A percentile compares a stretch with the other conserved stretches of the same genome.
Evolutionary conservation across 2,888 invertebrate species (phyloP).

Genomic region (Baronia brevicornis): DNA sequence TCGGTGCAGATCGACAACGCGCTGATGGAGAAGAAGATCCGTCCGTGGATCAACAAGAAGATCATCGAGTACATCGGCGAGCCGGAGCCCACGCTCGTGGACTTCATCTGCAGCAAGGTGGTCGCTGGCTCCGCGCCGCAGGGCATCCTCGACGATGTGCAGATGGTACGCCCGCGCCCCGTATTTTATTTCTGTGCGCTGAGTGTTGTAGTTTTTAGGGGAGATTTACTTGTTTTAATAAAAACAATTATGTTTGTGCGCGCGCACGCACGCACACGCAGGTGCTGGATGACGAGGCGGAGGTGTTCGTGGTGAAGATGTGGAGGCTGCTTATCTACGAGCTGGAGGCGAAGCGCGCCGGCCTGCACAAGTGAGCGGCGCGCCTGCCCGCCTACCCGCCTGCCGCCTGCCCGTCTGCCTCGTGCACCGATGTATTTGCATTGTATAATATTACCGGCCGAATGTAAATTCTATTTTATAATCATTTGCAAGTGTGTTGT

Average conservation of each 20-base stretch:
- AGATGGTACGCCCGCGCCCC: slow-evolving; percentile 84
- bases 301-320: slow-evolving; percentile 99
- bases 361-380: slow-evolving; percentile 73
- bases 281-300: slow-evolving; percentile 99
- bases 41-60: slow-evolving; percentile 99
- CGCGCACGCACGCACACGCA: slow-evolving; percentile 44
- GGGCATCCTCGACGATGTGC: slow-evolving; percentile 97
- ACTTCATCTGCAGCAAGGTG: slow-evolving; percentile 99
- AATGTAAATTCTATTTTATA: too few relatives aligned
- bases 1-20: slow-evolving; percentile 78
- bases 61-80: slow-evolving; percentile 99
- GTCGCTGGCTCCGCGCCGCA: slow-evolving; percentile 94
- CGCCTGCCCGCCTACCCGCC: background rate
- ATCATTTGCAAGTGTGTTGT: too few relatives aligned
- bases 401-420: background rate
- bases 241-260: background rate
- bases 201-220: background rate
- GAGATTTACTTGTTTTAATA: too few relatives aligned
- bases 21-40: slow-evolving; percentile 96
- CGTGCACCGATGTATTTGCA: too few relatives aligned
- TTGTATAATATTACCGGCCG: too few relatives aligned
- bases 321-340: slow-evolving; percentile 99
- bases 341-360: slow-evolving; percentile 98
- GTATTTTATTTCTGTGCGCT: background rate
- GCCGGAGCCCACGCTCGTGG: slow-evolving; percentile 98